Conservation (phyloP, 1,140 invertebrate genomes). For the Neelides sp. region DNA sequence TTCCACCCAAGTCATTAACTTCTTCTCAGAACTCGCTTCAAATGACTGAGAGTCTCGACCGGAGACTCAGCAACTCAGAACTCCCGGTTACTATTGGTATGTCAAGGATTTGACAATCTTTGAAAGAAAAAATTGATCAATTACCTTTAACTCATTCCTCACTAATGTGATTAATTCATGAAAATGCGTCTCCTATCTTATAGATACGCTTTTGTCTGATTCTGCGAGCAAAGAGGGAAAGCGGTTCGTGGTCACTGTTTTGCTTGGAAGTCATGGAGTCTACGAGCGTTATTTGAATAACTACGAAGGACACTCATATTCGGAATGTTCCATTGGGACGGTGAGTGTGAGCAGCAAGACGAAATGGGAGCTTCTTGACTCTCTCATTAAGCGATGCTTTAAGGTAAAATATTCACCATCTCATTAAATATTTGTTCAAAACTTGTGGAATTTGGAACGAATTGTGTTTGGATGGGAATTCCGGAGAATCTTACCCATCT, state of each 20-base stretch:
- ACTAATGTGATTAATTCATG: not conserved
- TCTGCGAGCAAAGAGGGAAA: conserved; percentile 68
- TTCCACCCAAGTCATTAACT: conserved; percentile 64
- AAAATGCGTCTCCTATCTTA: conserved; percentile 1
- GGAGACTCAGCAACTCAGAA: conserved; percentile 48
- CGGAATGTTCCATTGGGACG: conserved; percentile 60
- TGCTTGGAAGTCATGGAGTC: conserved; percentile 64
- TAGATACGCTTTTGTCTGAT: conserved; percentile 34
- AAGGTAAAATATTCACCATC: conserved; percentile 45
- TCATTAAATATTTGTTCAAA: not conserved
- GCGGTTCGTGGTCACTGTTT: conserved; percentile 67
- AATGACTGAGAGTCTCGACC: conserved; percentile 37
- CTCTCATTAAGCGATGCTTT: conserved; percentile 75
- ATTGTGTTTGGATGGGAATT: not conserved
- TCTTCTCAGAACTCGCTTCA: conserved; percentile 63
- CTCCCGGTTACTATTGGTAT: conserved; percentile 27
- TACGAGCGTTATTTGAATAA: conserved; percentile 55
- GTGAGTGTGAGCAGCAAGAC: conserved; percentile 83
- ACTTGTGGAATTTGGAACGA: not conserved
- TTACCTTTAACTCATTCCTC: conserved; percentile 1
- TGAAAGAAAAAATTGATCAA: not conserved
- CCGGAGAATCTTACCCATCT: not conserved
- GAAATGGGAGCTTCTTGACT: conserved; percentile 87
- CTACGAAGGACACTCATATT: conserved; percentile 39
- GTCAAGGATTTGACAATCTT: not conserved